A percentile compares a stretch with the other conserved stretches of the same genome.
Conservation (phyloP, 2,888 invertebrate species). For the Cerceris ruficornis region DNA sequence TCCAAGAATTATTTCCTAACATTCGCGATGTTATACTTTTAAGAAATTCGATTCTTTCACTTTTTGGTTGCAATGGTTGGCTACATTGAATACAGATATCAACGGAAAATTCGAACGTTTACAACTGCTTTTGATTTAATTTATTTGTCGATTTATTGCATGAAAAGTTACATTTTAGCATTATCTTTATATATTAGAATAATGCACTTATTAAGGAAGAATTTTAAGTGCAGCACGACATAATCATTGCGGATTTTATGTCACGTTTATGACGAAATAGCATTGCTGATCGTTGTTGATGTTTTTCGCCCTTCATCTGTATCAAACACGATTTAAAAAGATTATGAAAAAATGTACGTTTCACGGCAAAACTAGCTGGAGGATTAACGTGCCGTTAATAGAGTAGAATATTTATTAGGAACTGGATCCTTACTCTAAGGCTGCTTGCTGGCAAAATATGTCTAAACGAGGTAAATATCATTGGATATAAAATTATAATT, state of each 20-base stretch:
- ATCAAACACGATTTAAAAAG: not conserved
- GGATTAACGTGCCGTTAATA: not conserved
- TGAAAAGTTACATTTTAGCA: not conserved
- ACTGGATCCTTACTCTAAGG: conserved; percentile 1
- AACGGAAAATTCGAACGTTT: not conserved
- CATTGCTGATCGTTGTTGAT: conserved; percentile 29
- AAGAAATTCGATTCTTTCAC: too few relatives aligned
- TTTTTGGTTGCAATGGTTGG: conserved; percentile 13
- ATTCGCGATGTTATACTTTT: too few relatives aligned
- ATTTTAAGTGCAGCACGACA: not conserved
- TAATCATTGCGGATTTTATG: not conserved
- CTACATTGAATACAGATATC: conserved; percentile 1
- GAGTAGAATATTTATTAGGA: not conserved
- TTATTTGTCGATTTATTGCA: not conserved
- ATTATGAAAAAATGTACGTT: not conserved
- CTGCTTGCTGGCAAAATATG: conserved; percentile 9
- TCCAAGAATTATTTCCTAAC: too few relatives aligned
- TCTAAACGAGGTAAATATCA: not conserved
- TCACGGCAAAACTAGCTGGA: not conserved
- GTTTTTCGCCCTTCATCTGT: not conserved
- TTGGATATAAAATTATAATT: not conserved
- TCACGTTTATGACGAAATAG: conserved; percentile 6
- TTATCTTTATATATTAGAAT: not conserved
- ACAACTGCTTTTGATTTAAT: not conserved
- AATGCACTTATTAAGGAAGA: not conserved